Evolutionary conservation across 2,113 vertebrate species (phyloP).

Genomic region (Addax nasomaculatus): DNA sequence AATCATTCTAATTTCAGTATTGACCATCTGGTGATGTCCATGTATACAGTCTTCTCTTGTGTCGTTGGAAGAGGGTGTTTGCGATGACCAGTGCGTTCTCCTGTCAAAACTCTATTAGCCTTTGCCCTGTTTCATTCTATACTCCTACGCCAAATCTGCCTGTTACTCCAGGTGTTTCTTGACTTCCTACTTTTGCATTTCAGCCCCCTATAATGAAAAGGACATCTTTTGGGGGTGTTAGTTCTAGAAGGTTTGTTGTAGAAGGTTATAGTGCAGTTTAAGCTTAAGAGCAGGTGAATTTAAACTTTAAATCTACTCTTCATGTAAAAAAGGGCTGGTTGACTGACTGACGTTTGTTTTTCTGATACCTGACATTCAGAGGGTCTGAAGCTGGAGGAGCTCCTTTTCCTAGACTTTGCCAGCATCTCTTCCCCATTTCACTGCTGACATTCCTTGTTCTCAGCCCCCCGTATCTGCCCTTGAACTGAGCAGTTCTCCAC

Average conservation of each 20-base stretch:
- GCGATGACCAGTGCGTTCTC: background rate
- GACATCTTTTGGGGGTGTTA: background rate
- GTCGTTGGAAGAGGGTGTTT: background rate
- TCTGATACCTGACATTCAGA: background rate
- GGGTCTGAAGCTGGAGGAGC: background rate
- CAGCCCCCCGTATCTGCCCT: background rate
- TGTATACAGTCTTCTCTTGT: background rate
- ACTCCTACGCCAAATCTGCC: background rate
- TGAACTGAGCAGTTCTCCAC: background rate
- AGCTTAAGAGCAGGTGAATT: background rate
- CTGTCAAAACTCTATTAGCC: background rate
- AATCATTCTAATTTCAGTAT: background rate
- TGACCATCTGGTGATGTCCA: background rate
- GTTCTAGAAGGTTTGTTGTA: background rate
- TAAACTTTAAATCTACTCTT: background rate
- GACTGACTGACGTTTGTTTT: background rate
- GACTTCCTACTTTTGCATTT: background rate
- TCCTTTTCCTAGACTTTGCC: background rate
- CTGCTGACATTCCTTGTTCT: background rate
- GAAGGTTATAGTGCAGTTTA: background rate
- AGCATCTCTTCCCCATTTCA: background rate
- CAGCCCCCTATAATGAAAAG: background rate
- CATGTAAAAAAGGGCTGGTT: background rate
- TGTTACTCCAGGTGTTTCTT: background rate
- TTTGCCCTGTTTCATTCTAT: background rate